phyloP scores from a whole-genome alignment of 2,888 invertebrate species.

The Blastobasis lacticolella region DNA sequence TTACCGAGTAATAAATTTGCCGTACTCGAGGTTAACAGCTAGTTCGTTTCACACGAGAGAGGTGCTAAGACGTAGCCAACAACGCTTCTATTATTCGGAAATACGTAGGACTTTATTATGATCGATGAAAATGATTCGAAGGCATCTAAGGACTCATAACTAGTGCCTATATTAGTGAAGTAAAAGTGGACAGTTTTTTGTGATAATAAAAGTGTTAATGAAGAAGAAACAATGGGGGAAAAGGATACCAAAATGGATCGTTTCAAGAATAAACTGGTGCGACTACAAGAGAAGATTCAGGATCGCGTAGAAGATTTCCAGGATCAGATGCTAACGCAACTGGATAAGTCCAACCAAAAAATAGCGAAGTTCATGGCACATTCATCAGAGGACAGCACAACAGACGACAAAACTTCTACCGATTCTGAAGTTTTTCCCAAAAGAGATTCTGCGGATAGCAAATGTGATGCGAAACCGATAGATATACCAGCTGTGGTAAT shows the following conservation, averaged over 20 bases:
- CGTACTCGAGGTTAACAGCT: too few species aligned
- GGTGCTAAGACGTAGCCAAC: neutral
- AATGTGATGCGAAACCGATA: slow-evolving; percentile 10
- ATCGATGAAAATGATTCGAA: too few species aligned
- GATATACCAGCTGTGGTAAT: slow-evolving; percentile 50
- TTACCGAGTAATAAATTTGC: too few species aligned
- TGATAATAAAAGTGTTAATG: too few species aligned
- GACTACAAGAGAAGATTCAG: slow-evolving; percentile 57
- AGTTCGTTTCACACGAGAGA: too few species aligned
- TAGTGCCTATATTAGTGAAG: too few species aligned
- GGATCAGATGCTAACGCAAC: slow-evolving; percentile 55
- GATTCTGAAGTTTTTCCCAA: slow-evolving; percentile 24
- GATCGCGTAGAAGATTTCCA: slow-evolving; percentile 59
- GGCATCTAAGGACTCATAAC: too few species aligned
- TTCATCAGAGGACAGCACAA: slow-evolving; percentile 47
- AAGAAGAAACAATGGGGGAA: slow-evolving; percentile 32
- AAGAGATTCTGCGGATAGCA: neutral
- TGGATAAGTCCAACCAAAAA: slow-evolving; percentile 37
- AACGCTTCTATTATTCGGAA: neutral
- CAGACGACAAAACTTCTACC: slow-evolving; percentile 25
- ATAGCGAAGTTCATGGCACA: slow-evolving; percentile 48
- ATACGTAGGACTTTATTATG: too few species aligned
- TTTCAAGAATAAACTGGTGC: slow-evolving; percentile 45
- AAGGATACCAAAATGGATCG: slow-evolving; percentile 52
- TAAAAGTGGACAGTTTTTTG: too few species aligned